phyloP scores from a whole-genome alignment of 1,140 invertebrate genomes.

The Drosophila varians region DNA sequence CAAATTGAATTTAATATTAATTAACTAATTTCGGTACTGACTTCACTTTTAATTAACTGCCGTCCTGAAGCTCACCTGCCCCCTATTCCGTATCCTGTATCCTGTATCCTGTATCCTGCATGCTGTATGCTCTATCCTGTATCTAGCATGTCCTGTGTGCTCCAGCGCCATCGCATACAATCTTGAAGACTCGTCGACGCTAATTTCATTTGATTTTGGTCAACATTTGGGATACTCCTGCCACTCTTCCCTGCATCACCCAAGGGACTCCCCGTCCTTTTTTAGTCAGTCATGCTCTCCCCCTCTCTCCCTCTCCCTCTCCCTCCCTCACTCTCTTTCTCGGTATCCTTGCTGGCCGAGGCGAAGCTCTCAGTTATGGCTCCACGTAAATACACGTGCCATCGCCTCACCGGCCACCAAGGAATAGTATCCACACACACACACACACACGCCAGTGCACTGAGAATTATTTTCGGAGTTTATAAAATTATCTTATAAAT shows the following conservation, averaged over 20 bases:
- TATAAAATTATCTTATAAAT: too few relatives aligned
- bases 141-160: neutral
- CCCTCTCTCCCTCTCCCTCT: neutral
- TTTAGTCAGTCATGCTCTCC: neutral
- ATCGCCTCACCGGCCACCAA: constrained; percentile 44
- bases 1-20: constrained; percentile 79
- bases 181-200: constrained; percentile 29
- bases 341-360: constrained; percentile 2
- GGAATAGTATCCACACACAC: constrained; percentile 39
- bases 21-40: constrained; percentile 72
- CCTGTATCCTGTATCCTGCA: neutral
- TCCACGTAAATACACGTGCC: constrained; percentile 71
- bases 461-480: neutral
- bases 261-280: neutral
- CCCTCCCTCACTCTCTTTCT: too few relatives aligned
- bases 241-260: neutral
- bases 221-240: constrained; percentile 36
- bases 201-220: constrained; percentile 61
- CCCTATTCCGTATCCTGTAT: constrained; percentile 1
- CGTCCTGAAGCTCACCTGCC: neutral
- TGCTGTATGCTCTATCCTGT: neutral
- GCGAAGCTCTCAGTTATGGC: constrained; percentile 34
- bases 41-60: constrained; percentile 66
- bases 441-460: constrained; percentile 10
- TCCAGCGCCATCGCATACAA: constrained; percentile 16